Evolutionary conservation across 2,888 invertebrate species (phyloP), one percentile per base, ranked within the genome.

Genomic region (Hypomecis punctinalis): DNA sequence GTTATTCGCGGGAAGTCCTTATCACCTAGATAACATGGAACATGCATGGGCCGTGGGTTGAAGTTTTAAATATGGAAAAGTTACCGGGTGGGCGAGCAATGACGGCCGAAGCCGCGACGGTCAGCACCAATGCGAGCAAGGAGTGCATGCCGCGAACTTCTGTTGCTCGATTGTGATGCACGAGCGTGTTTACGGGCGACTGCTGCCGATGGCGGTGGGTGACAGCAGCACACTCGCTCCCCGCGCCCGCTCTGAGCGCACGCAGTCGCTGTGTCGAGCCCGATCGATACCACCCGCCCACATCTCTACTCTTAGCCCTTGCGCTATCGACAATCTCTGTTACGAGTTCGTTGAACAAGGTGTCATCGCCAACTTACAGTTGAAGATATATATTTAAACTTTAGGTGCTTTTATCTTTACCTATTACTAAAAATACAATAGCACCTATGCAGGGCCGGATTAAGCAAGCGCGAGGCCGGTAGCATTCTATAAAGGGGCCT

Each of bases 251-350:
- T 63, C 52, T 53, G 64, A 69, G 83, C 86, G 88, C 89, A 86
- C 80, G 82, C 78, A 72, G 67, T 65, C n/a, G n/a, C n/a, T n/a
- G n/a, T n/a, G n/a, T n/a, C 74, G 80, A 80, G 90, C 90, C 85
- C 88, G 89, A 91, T 91, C 91, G 90, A 91, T 91, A 91, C 80
- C 39, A 89, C 76, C 83, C 90, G 85, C 91, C 91, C 89, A 91
- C 90, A 89, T 88, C 73, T 78, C 10, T 6, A 52, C 37, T 37
- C 39, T 7, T 10, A 23, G 23, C 23, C 23, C 23, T 23, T 23
- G 23, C 23, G 23, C 23, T 23, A 23, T 23, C 23, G 23, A 23
- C 23, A 23, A 23, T 23, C 23, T 23, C 23, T 3, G 23, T 3
- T 23, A 23, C 23, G 23, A 23, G 23, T 23, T 23, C 23, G 23